A percentile compares a stretch with the other conserved stretches of the same genome.
phyloP scores from a whole-genome alignment of 2,113 vertebrate genomes.

The Spea multiplicata region DNA sequence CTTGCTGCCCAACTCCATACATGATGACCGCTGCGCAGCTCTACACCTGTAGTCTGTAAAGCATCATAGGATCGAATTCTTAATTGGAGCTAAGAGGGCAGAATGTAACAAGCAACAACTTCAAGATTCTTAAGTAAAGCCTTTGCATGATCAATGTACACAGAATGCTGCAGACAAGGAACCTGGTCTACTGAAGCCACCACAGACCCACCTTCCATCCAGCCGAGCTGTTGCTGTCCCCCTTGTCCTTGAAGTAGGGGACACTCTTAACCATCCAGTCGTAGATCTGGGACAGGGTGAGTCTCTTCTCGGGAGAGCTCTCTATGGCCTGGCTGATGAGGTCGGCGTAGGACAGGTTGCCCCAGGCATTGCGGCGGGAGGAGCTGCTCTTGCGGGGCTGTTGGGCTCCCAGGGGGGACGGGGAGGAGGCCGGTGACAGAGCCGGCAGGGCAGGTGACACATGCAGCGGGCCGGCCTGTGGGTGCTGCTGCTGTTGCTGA shows the following conservation, averaged over 20 bases:
- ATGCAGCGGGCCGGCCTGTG: conserved; percentile 62
- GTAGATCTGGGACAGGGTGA: conserved; percentile 94
- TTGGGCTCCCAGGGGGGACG: conserved; percentile 64
- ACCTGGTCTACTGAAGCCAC: not conserved
- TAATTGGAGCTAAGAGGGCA: no score
- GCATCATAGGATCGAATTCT: no score
- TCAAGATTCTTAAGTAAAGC: no score
- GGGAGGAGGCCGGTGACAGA: conserved; percentile 61
- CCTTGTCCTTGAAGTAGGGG: conserved; percentile 96
- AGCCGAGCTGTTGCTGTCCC: conserved; percentile 91
- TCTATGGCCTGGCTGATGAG: conserved; percentile 97
- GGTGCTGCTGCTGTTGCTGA: conserved; percentile 68
- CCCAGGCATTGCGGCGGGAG: conserved; percentile 93
- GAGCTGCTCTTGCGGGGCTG: conserved; percentile 94
- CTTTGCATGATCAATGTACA: no score
- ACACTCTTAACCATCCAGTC: conserved; percentile 98
- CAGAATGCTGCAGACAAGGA: no score
- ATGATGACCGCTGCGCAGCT: no score
- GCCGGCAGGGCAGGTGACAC: conserved; percentile 70
- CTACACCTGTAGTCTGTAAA: no score
- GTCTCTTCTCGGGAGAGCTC: conserved; percentile 90
- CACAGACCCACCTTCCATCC: conserved; percentile 88
- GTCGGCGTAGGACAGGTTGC: conserved; percentile 96
- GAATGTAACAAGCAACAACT: no score
- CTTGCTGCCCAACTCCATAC: no score